Base-by-base conservation (phyloP, 2,888 invertebrate genomes). In the Artemia sinica region DNA sequence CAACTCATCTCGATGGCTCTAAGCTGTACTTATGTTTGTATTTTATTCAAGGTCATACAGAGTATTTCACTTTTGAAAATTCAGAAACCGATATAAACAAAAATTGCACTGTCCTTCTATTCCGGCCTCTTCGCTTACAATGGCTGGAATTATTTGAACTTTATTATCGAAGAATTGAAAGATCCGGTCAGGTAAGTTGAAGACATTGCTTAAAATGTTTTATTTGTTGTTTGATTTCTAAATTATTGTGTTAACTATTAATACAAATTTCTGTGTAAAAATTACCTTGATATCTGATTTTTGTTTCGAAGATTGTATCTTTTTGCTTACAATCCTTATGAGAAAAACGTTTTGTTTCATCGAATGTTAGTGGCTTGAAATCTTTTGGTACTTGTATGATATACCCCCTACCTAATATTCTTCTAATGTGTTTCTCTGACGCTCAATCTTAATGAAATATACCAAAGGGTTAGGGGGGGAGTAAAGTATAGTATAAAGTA, bases 81-180 rank as follows among this genome's bases (percentile, higher is more conserved):
- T 90, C 93, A 12, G 91, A 89, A 72, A 85, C 83, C 72, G 71
- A 81, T 78, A 86, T 94, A 94, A 58, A 92, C 92, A 13, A 89
- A 92, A 70, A 84, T 96, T 75, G 92, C 96, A 0, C 80, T 97
- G 70, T 96, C 96, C n/a, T 97, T 98, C 81, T 98, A 98, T 80
- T 95, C 95, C 0, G 97, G 97, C 69, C 81, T 98, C 72, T 98
- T 98, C 80, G 97, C 97, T 18, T 98, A 97, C 81, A 96, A 96
- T 76, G 97, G 97, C 79, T 97, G 97, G 96, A 98, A 98, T 80
- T 98, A 98, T 80, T 81, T 98, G 74, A 98, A 98, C 81, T 98
- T 96, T 79, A 95, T 98, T 72, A 95, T 97, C 74, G 98, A 98
- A 78, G 98, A 98, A 79, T 80, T 98, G 72, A 92, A 97, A 78